These are phyloP conservation scores for Canis aureus DNA, from an alignment of 2,113 vertebrate genomes.

Conservation along the genomic window DNA sequence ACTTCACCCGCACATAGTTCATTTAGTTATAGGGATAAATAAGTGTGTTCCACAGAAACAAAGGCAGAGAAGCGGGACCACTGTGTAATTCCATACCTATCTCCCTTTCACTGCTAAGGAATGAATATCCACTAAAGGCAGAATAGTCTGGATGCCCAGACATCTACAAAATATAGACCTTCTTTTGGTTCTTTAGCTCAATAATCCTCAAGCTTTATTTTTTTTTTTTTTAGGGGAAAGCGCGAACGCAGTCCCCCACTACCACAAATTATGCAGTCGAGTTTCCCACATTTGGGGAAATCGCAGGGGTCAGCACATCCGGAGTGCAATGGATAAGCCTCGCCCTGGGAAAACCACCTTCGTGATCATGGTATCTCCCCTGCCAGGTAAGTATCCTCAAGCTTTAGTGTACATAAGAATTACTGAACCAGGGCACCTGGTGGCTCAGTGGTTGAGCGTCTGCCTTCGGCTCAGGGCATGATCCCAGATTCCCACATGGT, in stretches of 20 bases:
- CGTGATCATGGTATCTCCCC: too few species aligned
- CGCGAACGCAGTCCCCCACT: too few species aligned
- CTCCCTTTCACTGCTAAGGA: not conserved
- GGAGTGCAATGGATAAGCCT: too few species aligned
- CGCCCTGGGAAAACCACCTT: too few species aligned
- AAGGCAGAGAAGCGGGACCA: not conserved
- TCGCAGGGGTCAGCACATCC: too few species aligned
- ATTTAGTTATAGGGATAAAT: not conserved
- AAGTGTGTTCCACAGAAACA: not conserved
- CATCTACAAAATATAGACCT: constrained; percentile 15
- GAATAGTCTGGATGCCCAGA: not conserved
- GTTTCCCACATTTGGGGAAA: too few species aligned
- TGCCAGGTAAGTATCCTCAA: too few species aligned
- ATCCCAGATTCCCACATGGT: too few species aligned
- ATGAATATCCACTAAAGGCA: not conserved
- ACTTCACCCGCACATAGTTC: not conserved
- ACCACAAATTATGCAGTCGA: too few species aligned
- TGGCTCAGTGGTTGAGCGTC: too few species aligned
- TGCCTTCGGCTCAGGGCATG: too few species aligned
- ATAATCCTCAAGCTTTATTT: not conserved
- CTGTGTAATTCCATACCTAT: not conserved
- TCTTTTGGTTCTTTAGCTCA: not conserved
- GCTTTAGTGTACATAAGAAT: not conserved
- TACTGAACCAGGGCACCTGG: not conserved
- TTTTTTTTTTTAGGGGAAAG: too few species aligned